Evolutionary conservation across 2,888 invertebrate species (phyloP).

Genomic region (Chrysina gloriosa): DNA sequence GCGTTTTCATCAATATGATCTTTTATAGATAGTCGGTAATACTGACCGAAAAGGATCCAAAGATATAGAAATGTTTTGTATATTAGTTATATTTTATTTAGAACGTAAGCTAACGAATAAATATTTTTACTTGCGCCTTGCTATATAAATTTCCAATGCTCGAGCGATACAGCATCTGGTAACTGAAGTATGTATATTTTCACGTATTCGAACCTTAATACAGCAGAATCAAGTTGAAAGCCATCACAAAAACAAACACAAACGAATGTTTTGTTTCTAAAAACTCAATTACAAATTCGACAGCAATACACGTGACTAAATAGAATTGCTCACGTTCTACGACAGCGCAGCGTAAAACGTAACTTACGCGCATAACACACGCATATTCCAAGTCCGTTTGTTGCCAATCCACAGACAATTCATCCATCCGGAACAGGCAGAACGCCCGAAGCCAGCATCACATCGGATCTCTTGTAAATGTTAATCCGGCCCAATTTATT

Average conservation of each 20-base stretch:
- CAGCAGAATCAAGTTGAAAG: too few relatives aligned
- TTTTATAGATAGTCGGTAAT: too few relatives aligned
- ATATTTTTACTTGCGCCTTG: too few relatives aligned
- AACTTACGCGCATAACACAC: conserved; percentile 25
- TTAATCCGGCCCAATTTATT: conserved; percentile 61
- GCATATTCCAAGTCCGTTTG: conserved; percentile 36
- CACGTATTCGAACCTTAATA: too few relatives aligned
- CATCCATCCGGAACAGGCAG: conserved; percentile 57
- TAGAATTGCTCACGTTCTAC: background rate
- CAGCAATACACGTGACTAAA: conserved; percentile 5
- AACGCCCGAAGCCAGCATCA: conserved; percentile 55
- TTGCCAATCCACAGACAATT: conserved; percentile 45
- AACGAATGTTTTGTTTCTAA: background rate
- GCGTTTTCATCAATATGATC: too few relatives aligned
- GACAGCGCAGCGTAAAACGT: background rate
- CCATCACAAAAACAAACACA: background rate
- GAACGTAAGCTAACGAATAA: too few relatives aligned
- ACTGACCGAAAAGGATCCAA: too few relatives aligned
- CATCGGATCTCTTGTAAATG: conserved; percentile 59
- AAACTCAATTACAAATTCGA: conserved; percentile 20
- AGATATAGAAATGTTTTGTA: too few relatives aligned
- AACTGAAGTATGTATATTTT: too few relatives aligned
- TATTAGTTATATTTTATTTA: too few relatives aligned
- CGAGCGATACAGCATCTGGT: too few relatives aligned
- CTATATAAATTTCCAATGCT: too few relatives aligned